Percentiles rank a stretch among this genome's conserved stretches.
Evolutionary conservation across 2,888 invertebrate species (phyloP).

Genomic region (Plemyria rubiginata): DNA sequence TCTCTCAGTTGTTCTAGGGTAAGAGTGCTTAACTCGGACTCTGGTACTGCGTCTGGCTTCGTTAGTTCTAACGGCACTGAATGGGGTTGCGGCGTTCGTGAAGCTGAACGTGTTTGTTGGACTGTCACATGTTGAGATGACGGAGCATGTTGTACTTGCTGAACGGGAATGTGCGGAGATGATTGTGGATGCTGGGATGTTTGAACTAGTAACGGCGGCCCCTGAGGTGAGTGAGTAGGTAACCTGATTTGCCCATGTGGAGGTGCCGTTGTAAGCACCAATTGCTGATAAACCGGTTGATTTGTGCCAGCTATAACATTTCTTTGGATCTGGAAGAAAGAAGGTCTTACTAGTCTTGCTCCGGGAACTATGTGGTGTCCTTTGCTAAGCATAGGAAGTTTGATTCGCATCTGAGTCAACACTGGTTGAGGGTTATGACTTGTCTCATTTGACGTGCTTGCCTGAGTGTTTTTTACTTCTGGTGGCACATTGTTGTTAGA

Average conservation of each 20-base stretch:
- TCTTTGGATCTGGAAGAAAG: slow-evolving; percentile 86
- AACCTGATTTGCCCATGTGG: slow-evolving; percentile 73
- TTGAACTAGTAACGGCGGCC: slow-evolving; percentile 27
- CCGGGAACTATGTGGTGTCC: slow-evolving; percentile 84
- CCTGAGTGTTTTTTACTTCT: slow-evolving; percentile 65
- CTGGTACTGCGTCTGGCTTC: slow-evolving; percentile 49
- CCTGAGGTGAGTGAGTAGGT: slow-evolving; percentile 63
- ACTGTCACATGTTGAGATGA: slow-evolving; percentile 22
- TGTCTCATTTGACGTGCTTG: slow-evolving; percentile 58
- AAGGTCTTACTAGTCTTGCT: slow-evolving; percentile 82
- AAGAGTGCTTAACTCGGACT: slow-evolving; percentile 89
- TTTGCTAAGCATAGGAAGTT: slow-evolving; percentile 80
- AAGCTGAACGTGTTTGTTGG: slow-evolving; percentile 31
- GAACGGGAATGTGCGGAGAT: slow-evolving; percentile 30
- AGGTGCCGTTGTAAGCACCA: slow-evolving; percentile 79
- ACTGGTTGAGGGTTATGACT: slow-evolving; percentile 66
- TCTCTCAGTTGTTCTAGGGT: slow-evolving; percentile 91
- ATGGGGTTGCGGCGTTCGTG: slow-evolving; percentile 17
- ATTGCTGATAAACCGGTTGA: slow-evolving; percentile 81
- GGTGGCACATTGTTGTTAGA: slow-evolving; percentile 51
- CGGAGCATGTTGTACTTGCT: slow-evolving; percentile 32
- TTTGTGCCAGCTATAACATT: slow-evolving; percentile 85
- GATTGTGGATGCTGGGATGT: slow-evolving; percentile 22
- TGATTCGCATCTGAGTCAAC: slow-evolving; percentile 83
- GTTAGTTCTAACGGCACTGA: slow-evolving; percentile 16